Conservation (phyloP, 1,140 invertebrate genomes). For the honey bee (Apis mellifera) region DNA sequence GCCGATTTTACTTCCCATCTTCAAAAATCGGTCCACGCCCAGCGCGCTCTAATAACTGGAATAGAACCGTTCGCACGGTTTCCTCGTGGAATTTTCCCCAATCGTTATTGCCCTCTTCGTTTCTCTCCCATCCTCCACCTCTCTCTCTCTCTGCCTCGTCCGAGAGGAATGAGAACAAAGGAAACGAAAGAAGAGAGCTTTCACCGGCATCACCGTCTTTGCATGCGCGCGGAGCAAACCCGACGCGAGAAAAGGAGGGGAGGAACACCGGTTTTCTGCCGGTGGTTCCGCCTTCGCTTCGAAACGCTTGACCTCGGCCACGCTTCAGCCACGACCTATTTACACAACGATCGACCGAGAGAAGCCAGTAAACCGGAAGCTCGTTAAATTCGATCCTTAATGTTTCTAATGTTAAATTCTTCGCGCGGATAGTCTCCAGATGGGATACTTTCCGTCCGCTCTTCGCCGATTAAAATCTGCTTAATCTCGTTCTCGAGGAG, state of each 20-base stretch:
- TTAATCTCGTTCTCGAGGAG: not conserved
- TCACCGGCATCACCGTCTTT: conserved; percentile 8
- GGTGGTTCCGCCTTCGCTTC: conserved; percentile 2
- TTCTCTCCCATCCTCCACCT: not conserved
- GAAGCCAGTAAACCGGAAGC: conserved; percentile 46
- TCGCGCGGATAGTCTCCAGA: not conserved
- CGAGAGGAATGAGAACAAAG: conserved; percentile 25
- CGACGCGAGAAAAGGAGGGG: not conserved
- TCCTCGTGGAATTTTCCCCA: not conserved
- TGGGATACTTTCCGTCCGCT: too few species aligned
- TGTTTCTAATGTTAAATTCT: conserved; percentile 40
- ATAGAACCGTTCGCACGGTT: conserved; percentile 34
- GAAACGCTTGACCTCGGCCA: conserved; percentile 44
- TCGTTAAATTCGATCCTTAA: conserved; percentile 46
- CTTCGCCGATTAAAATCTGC: too few species aligned
- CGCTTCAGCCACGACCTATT: conserved; percentile 43
- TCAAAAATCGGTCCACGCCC: too few species aligned
- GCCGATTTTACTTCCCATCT: not conserved
- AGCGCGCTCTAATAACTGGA: not conserved
- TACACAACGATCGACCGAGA: conserved; percentile 20
- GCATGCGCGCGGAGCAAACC: not conserved
- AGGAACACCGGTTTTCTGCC: conserved; percentile 32
- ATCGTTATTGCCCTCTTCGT: not conserved
- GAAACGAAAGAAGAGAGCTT: not conserved
- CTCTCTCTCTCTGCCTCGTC: not conserved